phyloP scores from a whole-genome alignment of 2,888 invertebrate species.

The Entomobrya proxima region DNA sequence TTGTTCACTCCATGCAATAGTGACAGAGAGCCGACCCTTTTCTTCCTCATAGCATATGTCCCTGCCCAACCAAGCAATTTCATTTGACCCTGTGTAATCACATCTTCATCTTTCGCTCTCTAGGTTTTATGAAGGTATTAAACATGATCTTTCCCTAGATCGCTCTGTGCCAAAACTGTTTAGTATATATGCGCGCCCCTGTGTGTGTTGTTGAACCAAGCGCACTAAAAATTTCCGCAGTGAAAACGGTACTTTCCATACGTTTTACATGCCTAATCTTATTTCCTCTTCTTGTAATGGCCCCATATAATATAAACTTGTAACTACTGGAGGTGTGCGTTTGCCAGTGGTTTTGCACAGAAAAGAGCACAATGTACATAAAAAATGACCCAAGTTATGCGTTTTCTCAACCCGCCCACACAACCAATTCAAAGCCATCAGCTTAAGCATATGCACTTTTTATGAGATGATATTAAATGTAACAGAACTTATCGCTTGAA shows the following conservation, averaged over 20 bases:
- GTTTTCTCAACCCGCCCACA: background rate
- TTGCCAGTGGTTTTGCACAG: background rate
- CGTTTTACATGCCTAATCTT: background rate
- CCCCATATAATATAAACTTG: background rate
- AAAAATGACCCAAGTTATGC: constrained; percentile 8
- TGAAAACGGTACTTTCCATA: background rate
- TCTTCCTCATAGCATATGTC: too few relatives aligned
- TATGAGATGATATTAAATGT: constrained; percentile 21
- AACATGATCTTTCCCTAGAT: background rate
- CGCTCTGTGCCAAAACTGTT: background rate
- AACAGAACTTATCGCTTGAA: background rate
- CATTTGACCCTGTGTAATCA: constrained; percentile 6
- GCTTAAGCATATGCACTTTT: background rate
- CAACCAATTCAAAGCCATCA: background rate
- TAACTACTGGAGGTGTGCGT: background rate
- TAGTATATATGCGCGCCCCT: background rate
- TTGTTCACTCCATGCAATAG: too few relatives aligned
- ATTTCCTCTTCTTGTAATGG: background rate
- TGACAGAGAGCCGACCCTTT: too few relatives aligned
- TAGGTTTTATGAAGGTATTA: constrained; percentile 1
- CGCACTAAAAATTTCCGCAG: background rate
- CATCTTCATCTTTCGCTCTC: background rate
- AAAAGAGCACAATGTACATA: background rate
- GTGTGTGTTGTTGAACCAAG: background rate
- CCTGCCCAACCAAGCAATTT: background rate